Evolutionary conservation across 2,797 vertebrate species (phyloP), one percentile per base, ranked within the genome.

Genomic region (Oreortyx pictus): DNA sequence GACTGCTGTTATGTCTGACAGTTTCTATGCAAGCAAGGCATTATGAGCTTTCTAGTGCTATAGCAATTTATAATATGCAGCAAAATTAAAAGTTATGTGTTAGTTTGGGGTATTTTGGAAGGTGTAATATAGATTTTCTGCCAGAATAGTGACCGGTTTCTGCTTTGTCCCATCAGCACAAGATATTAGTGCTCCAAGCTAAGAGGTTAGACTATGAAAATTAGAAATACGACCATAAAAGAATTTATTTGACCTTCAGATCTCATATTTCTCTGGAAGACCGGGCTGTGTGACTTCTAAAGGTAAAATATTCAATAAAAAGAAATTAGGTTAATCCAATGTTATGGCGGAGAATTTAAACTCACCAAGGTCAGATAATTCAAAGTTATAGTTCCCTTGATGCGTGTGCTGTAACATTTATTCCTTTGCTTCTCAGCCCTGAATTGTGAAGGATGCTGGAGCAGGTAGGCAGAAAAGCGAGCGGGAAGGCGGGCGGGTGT

Each of bases 271-370:
- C 92, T 79, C 57, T 11, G 52, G 84, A 86, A 91, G 85, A 92
- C 86, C 52, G 39, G 72, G 22, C 85, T 94, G 68, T 67, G 86
- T 87, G 90, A 86, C 80, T 95, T 94, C 79, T 61, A 91, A 93
- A 96, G 83, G 88, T 85, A 93, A 94, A 94, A 94, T 93, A 94
- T 89, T 94, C 82, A 88, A 96, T 94, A 93, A 94, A 96, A 92
- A 89, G 85, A 94, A 95, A 93, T 93, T 88, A 94, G 89, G 90
- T 96, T 96, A 96, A 96, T 97, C 94, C 92, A 93, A 82, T 94
- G 92, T 95, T 96, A 92, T 95, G 92, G 93, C 94, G 95, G 88
- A 93, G 88, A 95, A 95, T 95, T 95, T 92, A 95, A 94, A 91
- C 87, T 94, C 92, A 37, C 85, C 82, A 86, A 41, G 84, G 94